Evolutionary conservation across 2,113 vertebrate genomes (phyloP).

Genomic region (Calyptomena viridis): DNA sequence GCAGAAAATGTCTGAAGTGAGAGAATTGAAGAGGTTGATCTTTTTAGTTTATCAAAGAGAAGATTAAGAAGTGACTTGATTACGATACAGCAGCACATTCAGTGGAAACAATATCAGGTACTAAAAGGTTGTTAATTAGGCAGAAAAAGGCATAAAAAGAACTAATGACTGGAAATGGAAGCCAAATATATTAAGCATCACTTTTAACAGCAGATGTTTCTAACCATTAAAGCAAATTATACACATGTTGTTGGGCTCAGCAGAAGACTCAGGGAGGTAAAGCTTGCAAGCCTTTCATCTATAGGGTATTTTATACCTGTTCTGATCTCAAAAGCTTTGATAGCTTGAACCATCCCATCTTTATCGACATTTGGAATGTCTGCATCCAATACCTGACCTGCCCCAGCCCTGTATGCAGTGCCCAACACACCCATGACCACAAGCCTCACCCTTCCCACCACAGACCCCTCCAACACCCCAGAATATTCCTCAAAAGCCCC

Average conservation of each 20-base stretch:
- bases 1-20: constrained; percentile 43
- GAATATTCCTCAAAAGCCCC: not conserved
- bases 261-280: constrained; percentile 7
- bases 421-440: accelerated
- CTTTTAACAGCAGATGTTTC: constrained; percentile 70
- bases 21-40: constrained; percentile 37
- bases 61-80: constrained; percentile 69
- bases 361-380: not conserved
- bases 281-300: not conserved
- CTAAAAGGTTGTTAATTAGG: constrained; percentile 66
- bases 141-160: constrained; percentile 62
- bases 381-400: not conserved
- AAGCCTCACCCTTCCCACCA: not conserved
- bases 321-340: not conserved
- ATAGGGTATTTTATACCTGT: not conserved
- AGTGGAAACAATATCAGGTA: constrained; percentile 60
- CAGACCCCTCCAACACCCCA: not conserved
- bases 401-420: accelerated
- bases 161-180: constrained; percentile 59
- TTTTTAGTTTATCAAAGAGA: constrained; percentile 55
- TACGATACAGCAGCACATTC: constrained; percentile 40
- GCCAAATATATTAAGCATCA: constrained; percentile 63
- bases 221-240: constrained; percentile 51
- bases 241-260: constrained; percentile 40
- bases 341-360: not conserved